Evolutionary conservation across 1,140 invertebrate genomes (phyloP), one percentile per base, ranked within the genome.

Genomic region (Zaprionus ghesquierei): DNA sequence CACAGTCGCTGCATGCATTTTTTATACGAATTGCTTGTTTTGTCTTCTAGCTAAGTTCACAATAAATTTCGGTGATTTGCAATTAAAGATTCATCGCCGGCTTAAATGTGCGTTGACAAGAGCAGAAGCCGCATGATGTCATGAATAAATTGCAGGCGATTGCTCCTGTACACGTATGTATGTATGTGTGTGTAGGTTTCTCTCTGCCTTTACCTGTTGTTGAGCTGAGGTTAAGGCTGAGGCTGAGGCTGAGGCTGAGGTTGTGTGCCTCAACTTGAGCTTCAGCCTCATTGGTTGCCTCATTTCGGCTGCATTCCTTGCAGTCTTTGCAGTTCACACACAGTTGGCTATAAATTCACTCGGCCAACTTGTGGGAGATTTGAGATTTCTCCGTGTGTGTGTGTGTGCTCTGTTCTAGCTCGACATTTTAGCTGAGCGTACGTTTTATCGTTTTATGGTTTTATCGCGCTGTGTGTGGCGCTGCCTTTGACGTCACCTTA

Each of bases 401-500:
- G 54, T 66, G 65, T 75, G 33, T 29, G 59, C n/a, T 18, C 31
- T 27, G 25, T 25, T 55, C 22, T 41, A 60, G n/a, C 38, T 38
- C 22, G 35, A n/a, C 35, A 41, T 66, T 29, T 66, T 38, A 63
- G 68, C 49, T 59, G 65, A 56, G 59, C 44, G 44, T 38, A 44
- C 27, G 58, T 71, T 62, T 76, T 72, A 63, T 61, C 56, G 62
- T 73, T 73, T 72, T 56, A 65, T 58, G 44, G 65, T 72, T 65
- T 68, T 78, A 65, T 76, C 64, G 62, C 54, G 35, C n/a, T 41
- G n/a, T 41, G 54, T 60, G 65, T 73, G 53, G 58, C 35, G 61
- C 38, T 87, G 84, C 64, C 79, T 82, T 87, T 87, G 84, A 87
- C 84, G 82, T 89, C 82, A 89, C 82, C 82, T 89, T 89, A 87